Conservation (phyloP, 2,113 vertebrate genomes). For the Tyto alba region DNA sequence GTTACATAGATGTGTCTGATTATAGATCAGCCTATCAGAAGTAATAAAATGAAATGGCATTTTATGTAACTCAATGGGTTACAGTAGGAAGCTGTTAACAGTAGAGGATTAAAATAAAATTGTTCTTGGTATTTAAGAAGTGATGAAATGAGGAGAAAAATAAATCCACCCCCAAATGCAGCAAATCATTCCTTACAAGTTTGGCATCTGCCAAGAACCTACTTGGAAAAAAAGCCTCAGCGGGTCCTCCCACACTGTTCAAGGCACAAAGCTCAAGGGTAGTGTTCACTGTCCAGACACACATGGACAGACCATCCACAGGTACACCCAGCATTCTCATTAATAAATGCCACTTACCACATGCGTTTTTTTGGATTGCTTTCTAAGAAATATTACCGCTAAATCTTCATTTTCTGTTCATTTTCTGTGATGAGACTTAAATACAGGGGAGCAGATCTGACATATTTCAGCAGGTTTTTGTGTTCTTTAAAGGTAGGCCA, state of each 20-base stretch:
- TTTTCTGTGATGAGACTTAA: not conserved
- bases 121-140: constrained; percentile 57
- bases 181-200: constrained; percentile 23
- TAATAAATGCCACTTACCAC: not conserved
- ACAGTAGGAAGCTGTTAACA: constrained; percentile 57
- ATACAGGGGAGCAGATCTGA: not conserved
- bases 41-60: constrained; percentile 16
- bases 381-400: not conserved
- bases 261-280: not conserved
- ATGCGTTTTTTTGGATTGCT: not conserved
- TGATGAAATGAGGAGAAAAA: constrained; percentile 40
- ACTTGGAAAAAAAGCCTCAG: not conserved
- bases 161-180: constrained; percentile 37
- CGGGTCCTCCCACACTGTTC: not conserved
- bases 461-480: not conserved
- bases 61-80: constrained; percentile 57
- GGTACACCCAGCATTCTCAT: not conserved
- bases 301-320: not conserved
- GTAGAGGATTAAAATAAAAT: constrained; percentile 54
- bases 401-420: not conserved
- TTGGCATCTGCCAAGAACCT: constrained; percentile 14
- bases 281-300: not conserved
- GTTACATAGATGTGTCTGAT: constrained; percentile 6
- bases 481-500: not conserved
- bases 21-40: constrained; percentile 37